phyloP scores from a whole-genome alignment of 2,888 invertebrate species.

The Vandiemenella viatica region DNA sequence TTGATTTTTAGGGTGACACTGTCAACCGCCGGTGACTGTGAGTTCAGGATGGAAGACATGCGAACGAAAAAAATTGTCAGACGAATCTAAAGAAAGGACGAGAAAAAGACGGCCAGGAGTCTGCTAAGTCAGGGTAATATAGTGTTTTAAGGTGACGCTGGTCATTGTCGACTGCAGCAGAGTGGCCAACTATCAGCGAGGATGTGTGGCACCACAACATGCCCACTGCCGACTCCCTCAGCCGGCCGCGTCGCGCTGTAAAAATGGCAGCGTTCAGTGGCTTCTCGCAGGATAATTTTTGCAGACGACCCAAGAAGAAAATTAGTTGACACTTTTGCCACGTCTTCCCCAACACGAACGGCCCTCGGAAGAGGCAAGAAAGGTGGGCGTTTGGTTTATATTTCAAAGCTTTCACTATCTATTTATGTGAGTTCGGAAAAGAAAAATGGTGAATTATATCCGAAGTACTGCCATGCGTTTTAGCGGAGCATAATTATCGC shows the following conservation, averaged over 20 bases:
- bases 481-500: constrained; percentile 16
- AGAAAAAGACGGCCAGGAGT: constrained; percentile 8
- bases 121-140: constrained; percentile 6
- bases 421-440: constrained; percentile 17
- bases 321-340: constrained; percentile 34
- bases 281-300: constrained; percentile 34
- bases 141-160: constrained; percentile 21
- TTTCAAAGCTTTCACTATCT: constrained; percentile 15
- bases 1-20: constrained; percentile 53
- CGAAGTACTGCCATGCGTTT: constrained; percentile 16
- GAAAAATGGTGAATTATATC: constrained; percentile 16
- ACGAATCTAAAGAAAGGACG: constrained; percentile 12
- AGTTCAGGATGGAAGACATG: constrained; percentile 35
- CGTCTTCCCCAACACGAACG: constrained; percentile 15
- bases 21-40: constrained; percentile 39
- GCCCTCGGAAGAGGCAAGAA: constrained; percentile 20
- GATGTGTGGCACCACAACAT: constrained; percentile 28
- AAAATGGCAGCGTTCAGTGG: constrained; percentile 36
- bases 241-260: constrained; percentile 23
- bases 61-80: constrained; percentile 28
- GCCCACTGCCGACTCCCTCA: constrained; percentile 20
- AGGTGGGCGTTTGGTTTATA: constrained; percentile 19
- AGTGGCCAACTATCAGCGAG: constrained; percentile 13
- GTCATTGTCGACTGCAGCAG: constrained; percentile 23
- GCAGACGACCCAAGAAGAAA: constrained; percentile 37